phyloP scores from a whole-genome alignment of 2,113 vertebrate species.

The Athene cunicularia region DNA sequence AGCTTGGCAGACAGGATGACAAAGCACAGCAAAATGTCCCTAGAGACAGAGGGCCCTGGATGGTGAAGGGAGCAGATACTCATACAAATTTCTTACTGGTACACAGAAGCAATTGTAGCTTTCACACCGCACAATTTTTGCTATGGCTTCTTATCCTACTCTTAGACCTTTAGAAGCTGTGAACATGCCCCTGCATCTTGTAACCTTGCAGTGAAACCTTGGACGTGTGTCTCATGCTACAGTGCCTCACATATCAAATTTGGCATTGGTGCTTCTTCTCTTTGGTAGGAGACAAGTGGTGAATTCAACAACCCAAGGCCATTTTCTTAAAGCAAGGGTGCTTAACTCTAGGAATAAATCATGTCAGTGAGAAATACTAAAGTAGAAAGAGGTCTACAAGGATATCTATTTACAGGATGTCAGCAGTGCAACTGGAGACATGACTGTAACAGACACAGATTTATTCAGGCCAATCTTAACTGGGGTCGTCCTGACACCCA shows the following conservation, averaged over 20 bases:
- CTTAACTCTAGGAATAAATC: background rate
- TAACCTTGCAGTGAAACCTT: background rate
- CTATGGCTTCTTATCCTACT: background rate
- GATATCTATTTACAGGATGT: background rate
- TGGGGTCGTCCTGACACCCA: background rate
- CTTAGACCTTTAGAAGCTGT: background rate
- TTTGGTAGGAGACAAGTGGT: background rate
- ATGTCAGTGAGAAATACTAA: background rate
- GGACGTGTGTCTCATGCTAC: background rate
- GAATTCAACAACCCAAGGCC: background rate
- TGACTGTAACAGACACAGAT: background rate
- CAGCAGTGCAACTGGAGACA: background rate
- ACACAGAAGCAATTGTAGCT: background rate
- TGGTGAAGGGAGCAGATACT: background rate
- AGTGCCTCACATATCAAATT: background rate
- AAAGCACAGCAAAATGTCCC: background rate
- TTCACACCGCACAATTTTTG: background rate
- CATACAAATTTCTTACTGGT: fast-evolving
- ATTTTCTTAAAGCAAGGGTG: background rate
- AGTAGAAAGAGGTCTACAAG: background rate
- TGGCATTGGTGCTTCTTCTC: background rate
- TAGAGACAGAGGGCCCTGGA: background rate
- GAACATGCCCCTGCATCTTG: background rate
- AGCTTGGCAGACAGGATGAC: background rate
- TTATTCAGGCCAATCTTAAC: background rate